A percentile compares a stretch with the other conserved stretches of the same genome.
Conservation (phyloP, 2,888 invertebrate genomes). For the Machimus atricapillus region DNA sequence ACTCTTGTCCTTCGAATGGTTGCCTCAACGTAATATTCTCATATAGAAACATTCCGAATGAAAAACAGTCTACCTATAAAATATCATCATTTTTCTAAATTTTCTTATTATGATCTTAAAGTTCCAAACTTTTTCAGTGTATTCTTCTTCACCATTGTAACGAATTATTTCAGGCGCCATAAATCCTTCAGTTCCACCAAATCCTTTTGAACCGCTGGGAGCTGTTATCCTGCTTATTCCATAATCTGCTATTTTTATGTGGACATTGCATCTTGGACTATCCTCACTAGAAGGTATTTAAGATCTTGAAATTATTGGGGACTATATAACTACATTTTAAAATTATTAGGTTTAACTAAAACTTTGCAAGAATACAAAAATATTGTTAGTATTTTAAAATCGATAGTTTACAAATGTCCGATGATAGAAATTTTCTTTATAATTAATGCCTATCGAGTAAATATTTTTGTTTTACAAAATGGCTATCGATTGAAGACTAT, state of each 20-base stretch:
- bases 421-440: too few relatives aligned
- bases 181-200: conserved; percentile 98
- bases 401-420: too few relatives aligned
- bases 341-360: too few relatives aligned
- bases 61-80: conserved; percentile 91
- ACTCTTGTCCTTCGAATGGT: conserved; percentile 96
- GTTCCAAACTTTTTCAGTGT: conserved; percentile 85
- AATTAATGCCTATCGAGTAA: too few relatives aligned
- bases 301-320: neutral
- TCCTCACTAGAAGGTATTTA: conserved; percentile 65
- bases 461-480: too few relatives aligned
- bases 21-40: conserved; percentile 91
- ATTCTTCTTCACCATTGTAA: conserved; percentile 98
- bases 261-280: conserved; percentile 73
- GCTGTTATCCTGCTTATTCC: conserved; percentile 89
- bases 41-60: conserved; percentile 98
- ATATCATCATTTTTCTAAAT: conserved; percentile 13
- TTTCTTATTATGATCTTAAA: neutral
- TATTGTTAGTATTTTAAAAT: too few relatives aligned
- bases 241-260: conserved; percentile 96
- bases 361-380: too few relatives aligned
- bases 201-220: conserved; percentile 93
- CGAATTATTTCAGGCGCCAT: conserved; percentile 99
- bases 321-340: too few relatives aligned
- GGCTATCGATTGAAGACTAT: too few relatives aligned